Conservation (phyloP, 2,797 vertebrate genomes). For the Vespertilio murinus region DNA sequence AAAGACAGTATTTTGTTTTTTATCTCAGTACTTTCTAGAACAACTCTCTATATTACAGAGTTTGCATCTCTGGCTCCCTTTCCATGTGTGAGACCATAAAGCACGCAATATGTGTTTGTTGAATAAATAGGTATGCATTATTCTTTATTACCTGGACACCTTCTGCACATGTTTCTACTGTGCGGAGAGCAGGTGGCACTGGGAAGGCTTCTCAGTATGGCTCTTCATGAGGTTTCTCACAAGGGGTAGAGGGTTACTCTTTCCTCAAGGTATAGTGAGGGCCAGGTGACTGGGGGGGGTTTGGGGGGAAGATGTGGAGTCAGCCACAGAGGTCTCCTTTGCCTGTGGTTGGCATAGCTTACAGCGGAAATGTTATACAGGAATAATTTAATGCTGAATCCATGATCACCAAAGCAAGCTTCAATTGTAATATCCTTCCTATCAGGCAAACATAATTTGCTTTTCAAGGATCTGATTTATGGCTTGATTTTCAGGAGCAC, state of each 20-base stretch:
- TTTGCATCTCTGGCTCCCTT: neutral
- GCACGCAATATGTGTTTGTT: neutral
- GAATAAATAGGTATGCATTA: neutral
- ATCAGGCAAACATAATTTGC: constrained; percentile 41
- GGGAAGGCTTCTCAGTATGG: neutral
- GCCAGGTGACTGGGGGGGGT: neutral
- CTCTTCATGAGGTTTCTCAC: neutral
- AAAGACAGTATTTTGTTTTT: constrained; percentile 40
- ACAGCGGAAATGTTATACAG: no score
- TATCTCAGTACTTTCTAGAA: constrained; percentile 27
- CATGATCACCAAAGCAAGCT: constrained; percentile 33
- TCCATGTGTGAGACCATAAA: neutral
- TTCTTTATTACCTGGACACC: neutral
- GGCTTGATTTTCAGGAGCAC: neutral
- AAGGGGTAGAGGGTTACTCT: neutral
- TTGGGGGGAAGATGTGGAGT: neutral
- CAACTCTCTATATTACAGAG: neutral
- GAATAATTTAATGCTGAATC: neutral
- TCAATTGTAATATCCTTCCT: constrained; percentile 25
- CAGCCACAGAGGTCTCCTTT: neutral
- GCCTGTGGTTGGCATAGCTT: neutral
- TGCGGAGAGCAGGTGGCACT: no score
- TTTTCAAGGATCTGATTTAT: constrained; percentile 40
- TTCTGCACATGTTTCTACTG: neutral
- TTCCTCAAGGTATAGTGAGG: neutral